Evolutionary conservation across 2,797 vertebrate species (phyloP), one percentile per base, ranked within the genome.

Genomic region (Amblyopsis hoosieri): DNA sequence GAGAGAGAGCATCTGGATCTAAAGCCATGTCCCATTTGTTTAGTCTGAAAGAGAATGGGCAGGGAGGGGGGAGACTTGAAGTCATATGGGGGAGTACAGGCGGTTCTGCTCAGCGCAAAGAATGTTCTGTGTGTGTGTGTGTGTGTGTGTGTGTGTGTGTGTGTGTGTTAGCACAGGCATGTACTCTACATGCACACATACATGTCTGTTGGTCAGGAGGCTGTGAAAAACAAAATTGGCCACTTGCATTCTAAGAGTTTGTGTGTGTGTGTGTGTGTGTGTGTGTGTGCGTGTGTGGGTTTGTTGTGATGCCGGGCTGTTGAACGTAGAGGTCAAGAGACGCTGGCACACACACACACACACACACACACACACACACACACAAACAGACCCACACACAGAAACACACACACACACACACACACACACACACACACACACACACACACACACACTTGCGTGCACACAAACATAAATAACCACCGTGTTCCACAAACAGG

Each of bases 291-390:
- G 70, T 82, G 85, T 84, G 83, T 82, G 85, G 80, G 72, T 81
- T 58, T 55, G 61, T 49, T 76, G 64, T 61, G 56, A 71, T 82
- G 75, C 64, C 4, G 62, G 66, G 67, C 75, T 85, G 74, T 90
- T 90, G 90, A 93, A 91, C 87, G 85, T 66, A 83, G 81, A 90
- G 91, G 90, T 91, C 90, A 91, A 90, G 85, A 87, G 81, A 80
- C 85, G 79, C 77, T 79, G 87, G 89, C 60, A 19, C 50, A n/a
- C 63, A 52, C 42, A 48, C 51, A 50, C 52, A 53, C 19, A 57
- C 45, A 50, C 12, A 47, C 61, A 14, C 12, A 57, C 33, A 50
- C 5, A 59, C 54, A 60, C 45, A 12, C 13, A 51, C 23, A 56
- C 62, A 29, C 45, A 60, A 57, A 37, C 62, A 48, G 11, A 66